Evolutionary conservation across 2,113 vertebrate species (phyloP), one percentile per base, ranked within the genome.

Genomic region (Hydropotes inermis): DNA sequence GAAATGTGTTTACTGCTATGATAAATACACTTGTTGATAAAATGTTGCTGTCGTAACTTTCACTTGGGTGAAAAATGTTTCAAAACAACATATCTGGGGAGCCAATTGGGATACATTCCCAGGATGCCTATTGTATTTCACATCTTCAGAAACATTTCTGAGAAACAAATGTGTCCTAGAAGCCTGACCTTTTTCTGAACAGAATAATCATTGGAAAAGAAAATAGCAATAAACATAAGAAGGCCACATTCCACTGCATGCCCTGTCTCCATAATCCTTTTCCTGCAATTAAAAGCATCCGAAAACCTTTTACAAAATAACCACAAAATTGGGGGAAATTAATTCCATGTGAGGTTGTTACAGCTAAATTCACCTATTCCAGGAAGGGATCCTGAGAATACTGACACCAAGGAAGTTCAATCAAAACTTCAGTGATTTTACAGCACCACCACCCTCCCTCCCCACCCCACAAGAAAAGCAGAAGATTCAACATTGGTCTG

Each of bases 51-150:
- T 27, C 85, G 57, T 95, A 95, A 93, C 28, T 87, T 89, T 33
- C 9, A 85, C 28, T 83, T 92, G 21, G 30, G 39, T 92, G 60
- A 79, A 96, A 94, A 95, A 83, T 95, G 43, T 87, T 94, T 98
- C 43, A 85, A 61, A 47, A 74, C 76, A 94, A 30, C 9, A 81
- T 90, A 85, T 87, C 82, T 82, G 43, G 16, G 76, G 14, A 23
- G 33, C 10, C 92, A 82, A 84, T 13, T 76, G 87, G 76, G 79
- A 94, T 52, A 55, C 28, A 82, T 50, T 89, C 55, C 21, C 60
- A 91, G 83, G 85, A n/a, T 12, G 84, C 57, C 60, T 70, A 76
- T 57, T 78, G 27, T 93, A 91, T 93, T 96, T 67, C 60, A 67
- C 6, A 47, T 93, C 55, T 94, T 86, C 25, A 47, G 33, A 88